A percentile compares a stretch with the other conserved stretches of the same genome.
phyloP scores from a whole-genome alignment of 2,113 vertebrate species.

The Charadrius vociferus region DNA sequence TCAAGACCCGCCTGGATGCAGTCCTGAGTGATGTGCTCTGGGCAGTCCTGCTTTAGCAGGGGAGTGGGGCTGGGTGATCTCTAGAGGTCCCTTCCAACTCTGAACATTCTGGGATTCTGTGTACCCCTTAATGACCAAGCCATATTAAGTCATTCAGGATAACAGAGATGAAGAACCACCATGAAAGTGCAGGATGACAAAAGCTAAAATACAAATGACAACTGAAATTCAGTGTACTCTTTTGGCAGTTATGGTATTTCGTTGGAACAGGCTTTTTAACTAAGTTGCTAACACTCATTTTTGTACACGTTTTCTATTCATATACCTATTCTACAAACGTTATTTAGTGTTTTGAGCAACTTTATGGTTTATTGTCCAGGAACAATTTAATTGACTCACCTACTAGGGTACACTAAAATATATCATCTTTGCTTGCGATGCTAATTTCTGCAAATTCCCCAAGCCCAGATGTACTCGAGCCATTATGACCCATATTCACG shows the following conservation, averaged over 20 bases:
- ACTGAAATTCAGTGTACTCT: background rate
- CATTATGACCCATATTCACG: too few species aligned
- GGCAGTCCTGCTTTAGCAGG: too few species aligned
- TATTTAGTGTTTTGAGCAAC: fast-evolving
- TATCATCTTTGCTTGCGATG: background rate
- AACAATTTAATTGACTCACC: background rate
- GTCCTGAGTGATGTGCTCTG: too few species aligned
- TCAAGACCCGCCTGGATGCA: too few species aligned
- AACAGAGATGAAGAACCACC: background rate
- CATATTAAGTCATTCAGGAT: fast-evolving
- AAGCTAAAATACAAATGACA: background rate
- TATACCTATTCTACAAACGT: background rate
- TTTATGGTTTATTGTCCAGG: background rate
- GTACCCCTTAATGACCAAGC: fast-evolving
- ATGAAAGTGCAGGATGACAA: fast-evolving
- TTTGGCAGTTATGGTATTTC: background rate
- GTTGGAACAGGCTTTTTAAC: background rate
- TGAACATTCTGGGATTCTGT: too few species aligned
- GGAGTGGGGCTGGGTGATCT: too few species aligned
- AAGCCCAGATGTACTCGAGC: background rate
- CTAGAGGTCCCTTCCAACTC: too few species aligned
- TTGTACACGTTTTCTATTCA: fast-evolving
- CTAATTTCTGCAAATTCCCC: background rate
- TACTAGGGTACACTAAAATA: background rate
- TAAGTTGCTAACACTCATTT: fast-evolving